A percentile compares a stretch with the other conserved stretches of the same genome.
These are phyloP conservation scores for Cephus pulcher DNA, from an alignment of 2,888 invertebrate species.

Conservation along the genomic window DNA sequence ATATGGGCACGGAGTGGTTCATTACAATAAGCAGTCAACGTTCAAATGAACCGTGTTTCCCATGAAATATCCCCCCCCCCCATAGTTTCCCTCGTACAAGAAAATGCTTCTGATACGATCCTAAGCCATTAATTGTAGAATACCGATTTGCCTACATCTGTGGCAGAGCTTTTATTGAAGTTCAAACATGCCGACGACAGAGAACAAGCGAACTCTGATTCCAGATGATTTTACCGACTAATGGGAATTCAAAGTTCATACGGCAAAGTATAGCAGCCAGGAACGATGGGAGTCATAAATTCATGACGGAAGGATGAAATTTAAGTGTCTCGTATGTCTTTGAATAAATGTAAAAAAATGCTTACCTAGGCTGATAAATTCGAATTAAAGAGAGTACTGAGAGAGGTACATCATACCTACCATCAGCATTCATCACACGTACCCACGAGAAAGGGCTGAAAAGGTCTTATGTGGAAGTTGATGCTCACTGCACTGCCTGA, in stretches of 20 bases:
- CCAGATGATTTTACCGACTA: background rate
- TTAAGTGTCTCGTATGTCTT: background rate
- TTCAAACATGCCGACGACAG: background rate
- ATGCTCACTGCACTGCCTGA: background rate
- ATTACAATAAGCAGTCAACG: constrained; percentile 47
- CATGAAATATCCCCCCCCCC: constrained; percentile 33
- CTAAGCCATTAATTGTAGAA: background rate
- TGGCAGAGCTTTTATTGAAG: background rate
- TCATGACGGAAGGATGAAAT: background rate
- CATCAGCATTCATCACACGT: background rate
- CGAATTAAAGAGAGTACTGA: background rate
- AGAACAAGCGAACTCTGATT: background rate
- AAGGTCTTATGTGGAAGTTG: background rate
- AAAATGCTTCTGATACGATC: background rate
- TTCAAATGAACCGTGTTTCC: constrained; percentile 35
- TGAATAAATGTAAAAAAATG: background rate
- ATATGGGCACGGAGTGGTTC: constrained; percentile 37
- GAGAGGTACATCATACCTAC: background rate
- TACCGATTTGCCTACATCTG: background rate
- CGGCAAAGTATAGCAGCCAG: background rate
- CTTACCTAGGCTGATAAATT: background rate
- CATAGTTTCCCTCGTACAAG: background rate
- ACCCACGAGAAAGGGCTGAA: background rate
- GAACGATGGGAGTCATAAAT: background rate
- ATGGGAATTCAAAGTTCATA: background rate